Evolutionary conservation across 2,113 vertebrate species (phyloP), one percentile per base, ranked within the genome.

Genomic region (Nibea albiflora): DNA sequence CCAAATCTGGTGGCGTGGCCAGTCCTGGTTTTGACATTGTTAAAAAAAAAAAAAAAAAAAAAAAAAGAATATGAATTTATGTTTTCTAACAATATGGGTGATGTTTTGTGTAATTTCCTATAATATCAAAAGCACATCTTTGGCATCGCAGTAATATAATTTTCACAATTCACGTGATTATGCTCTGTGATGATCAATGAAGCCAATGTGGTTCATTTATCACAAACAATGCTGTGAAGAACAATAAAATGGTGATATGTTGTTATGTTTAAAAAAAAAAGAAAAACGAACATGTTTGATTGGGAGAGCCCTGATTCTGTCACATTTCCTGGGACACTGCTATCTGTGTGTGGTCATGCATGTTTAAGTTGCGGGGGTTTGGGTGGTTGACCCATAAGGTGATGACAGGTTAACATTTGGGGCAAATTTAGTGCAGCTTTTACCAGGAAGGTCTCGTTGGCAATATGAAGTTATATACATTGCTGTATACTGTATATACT

Each of bases 261-360:
- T 6, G 1, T n/a, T 31, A 17, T 53, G 1, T 58, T 64, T 8
- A 39, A 35, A 35, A 73, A 56, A 44, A 15, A 19, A 53, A 16
- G 26, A 4, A 50, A 46, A 35, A 19, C 3, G 22, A 31, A 65
- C 28, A 47, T 67, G 14, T 53, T 80, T 80, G 22, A 16, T 61
- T 56, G 24, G 24, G 19, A 46, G 64, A 75, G n/a, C 31, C 5
- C 28, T 49, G 20, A 39, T 70, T 52, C 63, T 80, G 71, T 67
- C 57, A 78, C 61, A 44, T 77, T 65, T 46, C 39, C 44, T 70
- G 60, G 39, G 49, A 85, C 76, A 28, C 66, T 67, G 54, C 16
- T 71, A 65, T 81, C 24, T 80, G 54, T 77, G 49, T 78, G 73
- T 70, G 74, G 68, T 52, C 87, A 77, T 81, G 76, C 84, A 88